Evolutionary conservation across 1,140 invertebrate species (phyloP).

Genomic region (Drosophila mauritiana): DNA sequence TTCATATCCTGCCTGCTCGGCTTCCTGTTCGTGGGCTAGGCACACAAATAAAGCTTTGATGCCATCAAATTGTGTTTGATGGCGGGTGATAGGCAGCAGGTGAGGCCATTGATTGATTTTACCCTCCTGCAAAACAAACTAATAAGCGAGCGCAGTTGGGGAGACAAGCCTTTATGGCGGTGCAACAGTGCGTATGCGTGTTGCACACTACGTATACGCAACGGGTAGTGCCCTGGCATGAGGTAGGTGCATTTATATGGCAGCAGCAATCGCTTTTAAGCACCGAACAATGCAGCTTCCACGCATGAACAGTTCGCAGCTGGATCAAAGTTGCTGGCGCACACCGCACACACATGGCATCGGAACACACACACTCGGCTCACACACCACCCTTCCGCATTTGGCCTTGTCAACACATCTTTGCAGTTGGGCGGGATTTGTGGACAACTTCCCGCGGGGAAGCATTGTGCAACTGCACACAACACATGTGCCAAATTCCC

Average conservation of each 20-base stretch:
- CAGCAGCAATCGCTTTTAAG: slow-evolving; percentile 56
- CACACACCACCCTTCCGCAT: neutral
- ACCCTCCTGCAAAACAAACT: slow-evolving; percentile 71
- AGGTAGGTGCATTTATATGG: slow-evolving; percentile 36
- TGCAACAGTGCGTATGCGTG: slow-evolving; percentile 76
- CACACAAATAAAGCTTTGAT: slow-evolving; percentile 68
- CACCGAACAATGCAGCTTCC: slow-evolving; percentile 67
- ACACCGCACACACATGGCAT: slow-evolving; percentile 42
- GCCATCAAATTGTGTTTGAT: slow-evolving; percentile 59
- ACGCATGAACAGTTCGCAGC: slow-evolving; percentile 67
- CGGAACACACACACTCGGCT: slow-evolving; percentile 48
- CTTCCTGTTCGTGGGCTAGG: slow-evolving; percentile 49
- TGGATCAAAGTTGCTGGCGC: slow-evolving; percentile 56
- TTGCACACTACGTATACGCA: slow-evolving; percentile 40
- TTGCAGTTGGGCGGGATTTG: slow-evolving; percentile 1
- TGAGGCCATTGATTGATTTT: slow-evolving; percentile 69
- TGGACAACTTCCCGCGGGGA: neutral
- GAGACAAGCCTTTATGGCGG: slow-evolving; percentile 47
- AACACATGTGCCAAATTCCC: slow-evolving; percentile 15
- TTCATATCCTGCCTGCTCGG: slow-evolving; percentile 70
- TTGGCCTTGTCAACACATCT: slow-evolving; percentile 24
- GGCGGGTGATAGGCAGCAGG: slow-evolving; percentile 20
- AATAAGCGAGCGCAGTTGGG: slow-evolving; percentile 58
- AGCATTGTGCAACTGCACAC: neutral
- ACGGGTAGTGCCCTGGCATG: slow-evolving; percentile 2